Conservation (phyloP, 2,888 invertebrate species). For the Anthoptus insignis region DNA sequence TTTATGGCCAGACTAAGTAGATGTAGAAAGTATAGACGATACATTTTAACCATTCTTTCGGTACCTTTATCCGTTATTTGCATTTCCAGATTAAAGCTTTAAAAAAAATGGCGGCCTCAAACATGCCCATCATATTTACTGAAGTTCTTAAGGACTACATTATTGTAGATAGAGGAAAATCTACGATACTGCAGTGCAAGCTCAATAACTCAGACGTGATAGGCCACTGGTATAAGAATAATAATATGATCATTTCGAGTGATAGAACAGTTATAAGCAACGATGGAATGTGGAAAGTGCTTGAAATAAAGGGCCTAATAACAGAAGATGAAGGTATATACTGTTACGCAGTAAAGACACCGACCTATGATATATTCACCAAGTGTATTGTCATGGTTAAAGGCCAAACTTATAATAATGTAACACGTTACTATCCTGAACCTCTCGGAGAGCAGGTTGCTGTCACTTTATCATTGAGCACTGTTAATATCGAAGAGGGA, state of each 20-base stretch:
- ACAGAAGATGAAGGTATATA: not conserved
- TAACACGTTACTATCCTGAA: not conserved
- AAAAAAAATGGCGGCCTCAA: not conserved
- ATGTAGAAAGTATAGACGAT: too few relatives aligned
- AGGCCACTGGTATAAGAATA: not conserved
- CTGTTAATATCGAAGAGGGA: not conserved
- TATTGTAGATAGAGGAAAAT: not conserved
- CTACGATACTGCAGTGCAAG: not conserved
- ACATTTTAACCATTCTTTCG: too few relatives aligned
- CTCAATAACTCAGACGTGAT: not conserved
- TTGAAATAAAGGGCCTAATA: not conserved
- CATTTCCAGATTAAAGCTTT: not conserved
- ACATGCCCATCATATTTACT: not conserved
- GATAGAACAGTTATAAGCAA: not conserved
- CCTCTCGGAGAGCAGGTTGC: not conserved
- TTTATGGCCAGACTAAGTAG: too few relatives aligned
- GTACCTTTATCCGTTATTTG: not conserved
- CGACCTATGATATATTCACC: not conserved
- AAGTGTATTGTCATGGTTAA: not conserved
- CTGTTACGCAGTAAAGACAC: not conserved
- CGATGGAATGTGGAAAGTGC: not conserved
- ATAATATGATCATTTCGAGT: not conserved
- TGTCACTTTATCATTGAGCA: too few relatives aligned
- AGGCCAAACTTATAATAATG: not conserved
- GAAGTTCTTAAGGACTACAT: not conserved